phyloP scores from a whole-genome alignment of 2,113 vertebrate genomes.

The Mirza zaza region DNA sequence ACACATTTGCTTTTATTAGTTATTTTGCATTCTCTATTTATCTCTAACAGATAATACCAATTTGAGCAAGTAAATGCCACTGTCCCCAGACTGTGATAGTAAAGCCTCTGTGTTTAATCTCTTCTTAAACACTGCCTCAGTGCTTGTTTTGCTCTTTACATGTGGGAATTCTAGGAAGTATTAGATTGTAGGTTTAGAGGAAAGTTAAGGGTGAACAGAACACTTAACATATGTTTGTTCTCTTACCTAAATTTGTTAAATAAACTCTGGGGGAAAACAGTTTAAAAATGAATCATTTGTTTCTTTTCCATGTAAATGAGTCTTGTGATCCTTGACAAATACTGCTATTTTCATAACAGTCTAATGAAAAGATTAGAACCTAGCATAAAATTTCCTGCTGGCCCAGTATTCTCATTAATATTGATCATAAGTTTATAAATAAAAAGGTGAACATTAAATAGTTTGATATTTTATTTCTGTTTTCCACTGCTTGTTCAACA shows the following conservation, averaged over 20 bases:
- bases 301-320: too few relatives aligned
- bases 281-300: not conserved
- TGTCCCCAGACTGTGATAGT: not conserved
- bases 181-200: not conserved
- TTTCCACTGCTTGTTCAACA: not conserved
- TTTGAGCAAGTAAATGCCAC: not conserved
- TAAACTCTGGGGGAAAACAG: not conserved
- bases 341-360: not conserved
- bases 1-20: not conserved
- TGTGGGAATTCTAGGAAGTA: not conserved
- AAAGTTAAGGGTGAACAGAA: not conserved
- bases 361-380: not conserved
- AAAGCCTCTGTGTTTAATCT: not conserved
- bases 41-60: not conserved
- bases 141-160: not conserved
- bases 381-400: fast-evolving
- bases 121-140: not conserved
- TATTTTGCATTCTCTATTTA: not conserved
- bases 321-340: not conserved
- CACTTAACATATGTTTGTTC: not conserved
- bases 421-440: not conserved
- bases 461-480: not conserved
- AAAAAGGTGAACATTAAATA: too few relatives aligned
- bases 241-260: too few relatives aligned
- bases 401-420: not conserved